Evolutionary conservation across 2,797 vertebrate species (phyloP).

Genomic region (Periophthalmus magnuspinnatus): DNA sequence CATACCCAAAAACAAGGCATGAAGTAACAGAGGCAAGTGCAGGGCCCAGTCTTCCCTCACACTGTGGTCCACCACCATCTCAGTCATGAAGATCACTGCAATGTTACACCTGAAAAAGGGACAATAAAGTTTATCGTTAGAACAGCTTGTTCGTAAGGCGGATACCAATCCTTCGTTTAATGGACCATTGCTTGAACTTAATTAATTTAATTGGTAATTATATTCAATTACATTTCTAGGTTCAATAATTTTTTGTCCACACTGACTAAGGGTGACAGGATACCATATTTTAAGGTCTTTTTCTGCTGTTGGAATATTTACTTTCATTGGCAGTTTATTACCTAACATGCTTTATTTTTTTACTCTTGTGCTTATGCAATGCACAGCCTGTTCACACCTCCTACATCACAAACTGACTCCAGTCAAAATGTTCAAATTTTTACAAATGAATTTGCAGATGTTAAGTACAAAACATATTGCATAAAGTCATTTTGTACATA

Average conservation of each 20-base stretch:
- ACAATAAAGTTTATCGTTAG: neutral
- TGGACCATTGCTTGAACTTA: neutral
- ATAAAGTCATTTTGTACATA: constrained; percentile 20
- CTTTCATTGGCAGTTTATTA: neutral
- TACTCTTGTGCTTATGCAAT: neutral
- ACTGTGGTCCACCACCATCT: constrained; percentile 99
- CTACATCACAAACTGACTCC: neutral
- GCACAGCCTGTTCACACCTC: neutral
- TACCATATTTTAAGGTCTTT: too few species aligned
- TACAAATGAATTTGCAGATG: constrained; percentile 21
- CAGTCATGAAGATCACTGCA: constrained; percentile 98
- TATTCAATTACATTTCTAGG: neutral
- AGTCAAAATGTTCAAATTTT: neutral
- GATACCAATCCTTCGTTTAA: neutral
- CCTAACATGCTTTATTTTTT: neutral
- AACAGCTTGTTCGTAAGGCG: too few species aligned
- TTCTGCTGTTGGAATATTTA: neutral
- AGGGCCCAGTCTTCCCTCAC: constrained; percentile 98
- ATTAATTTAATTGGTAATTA: neutral
- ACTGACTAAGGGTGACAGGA: too few species aligned
- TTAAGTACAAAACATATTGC: neutral
- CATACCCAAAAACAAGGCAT: constrained; percentile 95
- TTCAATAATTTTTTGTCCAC: neutral
- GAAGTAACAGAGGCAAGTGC: constrained; percentile 91
- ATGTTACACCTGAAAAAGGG: constrained; percentile 88